Percentiles rank a stretch among this genome's conserved stretches.
Evolutionary conservation across 2,888 invertebrate species (phyloP).

Genomic region (Thecophora atra): DNA sequence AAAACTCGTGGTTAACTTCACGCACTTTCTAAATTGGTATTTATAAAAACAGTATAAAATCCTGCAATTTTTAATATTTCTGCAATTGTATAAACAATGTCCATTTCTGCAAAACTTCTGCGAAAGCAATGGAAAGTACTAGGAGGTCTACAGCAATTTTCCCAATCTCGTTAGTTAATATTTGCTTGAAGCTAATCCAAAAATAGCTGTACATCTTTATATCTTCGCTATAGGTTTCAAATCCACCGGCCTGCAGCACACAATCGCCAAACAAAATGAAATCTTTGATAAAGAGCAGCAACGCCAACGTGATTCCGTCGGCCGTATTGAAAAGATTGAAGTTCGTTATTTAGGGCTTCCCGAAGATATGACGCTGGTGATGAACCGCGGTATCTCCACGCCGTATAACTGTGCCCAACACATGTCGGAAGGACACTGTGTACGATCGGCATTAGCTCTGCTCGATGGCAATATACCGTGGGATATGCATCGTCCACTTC

Average conservation of each 20-base stretch:
- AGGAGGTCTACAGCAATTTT: conserved; percentile 13
- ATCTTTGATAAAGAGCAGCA: conserved; percentile 82
- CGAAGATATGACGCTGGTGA: conserved; percentile 78
- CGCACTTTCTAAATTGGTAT: too few species aligned
- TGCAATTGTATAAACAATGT: conserved; percentile 1
- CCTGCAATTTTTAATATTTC: neutral
- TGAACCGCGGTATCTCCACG: conserved; percentile 93
- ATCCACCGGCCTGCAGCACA: neutral
- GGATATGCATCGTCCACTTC: conserved; percentile 93
- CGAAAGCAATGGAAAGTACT: conserved; percentile 21
- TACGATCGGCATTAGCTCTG: conserved; percentile 80
- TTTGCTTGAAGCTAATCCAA: neutral
- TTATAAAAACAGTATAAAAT: neutral
- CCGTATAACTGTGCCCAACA: conserved; percentile 93
- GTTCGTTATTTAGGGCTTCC: conserved; percentile 81
- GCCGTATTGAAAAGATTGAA: conserved; percentile 91
- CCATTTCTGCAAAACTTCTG: conserved; percentile 1
- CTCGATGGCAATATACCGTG: conserved; percentile 81
- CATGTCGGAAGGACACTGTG: conserved; percentile 76
- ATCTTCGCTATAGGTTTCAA: conserved; percentile 1
- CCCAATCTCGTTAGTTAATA: conserved; percentile 15
- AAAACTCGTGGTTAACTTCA: too few species aligned
- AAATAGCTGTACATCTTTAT: too few species aligned
- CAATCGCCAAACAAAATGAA: conserved; percentile 71
- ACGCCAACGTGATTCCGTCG: conserved; percentile 77